phyloP scores from a whole-genome alignment of 1,140 invertebrate species.

The Phthorimaea operculella region DNA sequence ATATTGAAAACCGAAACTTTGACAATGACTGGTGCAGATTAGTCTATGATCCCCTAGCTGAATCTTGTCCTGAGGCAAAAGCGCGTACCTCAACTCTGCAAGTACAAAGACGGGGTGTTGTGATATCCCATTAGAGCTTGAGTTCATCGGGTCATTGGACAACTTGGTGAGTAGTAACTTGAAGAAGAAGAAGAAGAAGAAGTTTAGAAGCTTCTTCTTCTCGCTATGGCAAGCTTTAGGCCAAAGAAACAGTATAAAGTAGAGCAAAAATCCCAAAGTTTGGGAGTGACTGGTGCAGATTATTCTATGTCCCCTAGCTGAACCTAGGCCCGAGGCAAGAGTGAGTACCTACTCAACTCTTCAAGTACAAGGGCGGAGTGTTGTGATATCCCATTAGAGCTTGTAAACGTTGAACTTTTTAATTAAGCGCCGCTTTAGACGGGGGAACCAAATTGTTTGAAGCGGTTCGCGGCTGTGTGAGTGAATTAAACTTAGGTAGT shows the following conservation, averaged over 20 bases:
- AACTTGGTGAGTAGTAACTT: no score
- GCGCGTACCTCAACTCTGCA: background rate
- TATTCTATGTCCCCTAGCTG: background rate
- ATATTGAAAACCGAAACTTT: no score
- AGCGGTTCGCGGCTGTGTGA: background rate
- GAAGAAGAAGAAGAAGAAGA: no score
- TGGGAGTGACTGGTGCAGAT: background rate
- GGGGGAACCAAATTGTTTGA: slow-evolving; percentile 23
- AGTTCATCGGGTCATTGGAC: no score
- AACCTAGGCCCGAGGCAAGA: background rate
- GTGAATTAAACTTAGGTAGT: background rate
- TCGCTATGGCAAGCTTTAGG: no score
- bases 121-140: slow-evolving; percentile 48
- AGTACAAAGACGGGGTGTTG: slow-evolving; percentile 23
- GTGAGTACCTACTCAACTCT: background rate
- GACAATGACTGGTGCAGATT: background rate
- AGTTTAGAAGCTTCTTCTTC: no score
- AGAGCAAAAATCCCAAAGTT: no score
- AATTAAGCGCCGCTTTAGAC: slow-evolving; percentile 48
- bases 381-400: slow-evolving; percentile 50
- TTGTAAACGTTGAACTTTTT: slow-evolving; percentile 47
- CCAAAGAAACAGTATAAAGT: no score
- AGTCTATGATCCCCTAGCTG: background rate
- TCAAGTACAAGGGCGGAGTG: slow-evolving; percentile 16
- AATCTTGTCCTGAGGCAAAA: background rate